Evolutionary conservation across 2,113 vertebrate genomes (phyloP), one percentile per base, ranked within the genome.

Genomic region (Mus pahari): DNA sequence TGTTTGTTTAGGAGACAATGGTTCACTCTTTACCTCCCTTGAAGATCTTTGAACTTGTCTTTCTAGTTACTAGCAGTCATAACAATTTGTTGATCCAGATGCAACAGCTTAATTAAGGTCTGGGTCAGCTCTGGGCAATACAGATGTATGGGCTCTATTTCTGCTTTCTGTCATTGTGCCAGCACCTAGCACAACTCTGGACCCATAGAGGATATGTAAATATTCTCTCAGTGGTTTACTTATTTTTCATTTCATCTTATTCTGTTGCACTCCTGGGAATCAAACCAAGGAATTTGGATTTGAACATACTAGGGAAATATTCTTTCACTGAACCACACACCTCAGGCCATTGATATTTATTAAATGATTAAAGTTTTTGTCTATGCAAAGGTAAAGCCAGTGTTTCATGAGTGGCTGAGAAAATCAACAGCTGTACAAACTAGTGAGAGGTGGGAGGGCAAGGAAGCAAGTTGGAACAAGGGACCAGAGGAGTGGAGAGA

Each of bases 341-440:
- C 28, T 39, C 4, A 81, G n/a, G 45, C 16, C 13, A 4, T 7
- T 42, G 58, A 2, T 71, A 71, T 93, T 78, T 81, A 48, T 79
- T 81, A 94, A 66, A 58, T 87, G 62, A 92, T n/a, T 88, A 33
- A 33, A 73, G 79, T 45, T 95, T 84, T 94, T 91, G 33, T 36
- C 60, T 45, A 60, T 53, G 24, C 50, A 92, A 87, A 96, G 17
- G 75, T 71, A 71, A 82, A 84, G 33, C 9, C 62, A 62, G 62
- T 86, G 33, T 33, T 70, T 81, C 81, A 84, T 75, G 3, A 75
- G 26, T 64, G 16, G 19, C 48, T 96, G 64, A 86, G 58, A 96
- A 86, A 24, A 58, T 78, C 82, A 92, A 77, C 36, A 86, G 24
- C 50, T 81, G 53, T 48, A 3, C 12, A 36, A 24, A 48, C 82